phyloP scores from a whole-genome alignment of 2,888 invertebrate genomes.

The Andrena dorsata region DNA sequence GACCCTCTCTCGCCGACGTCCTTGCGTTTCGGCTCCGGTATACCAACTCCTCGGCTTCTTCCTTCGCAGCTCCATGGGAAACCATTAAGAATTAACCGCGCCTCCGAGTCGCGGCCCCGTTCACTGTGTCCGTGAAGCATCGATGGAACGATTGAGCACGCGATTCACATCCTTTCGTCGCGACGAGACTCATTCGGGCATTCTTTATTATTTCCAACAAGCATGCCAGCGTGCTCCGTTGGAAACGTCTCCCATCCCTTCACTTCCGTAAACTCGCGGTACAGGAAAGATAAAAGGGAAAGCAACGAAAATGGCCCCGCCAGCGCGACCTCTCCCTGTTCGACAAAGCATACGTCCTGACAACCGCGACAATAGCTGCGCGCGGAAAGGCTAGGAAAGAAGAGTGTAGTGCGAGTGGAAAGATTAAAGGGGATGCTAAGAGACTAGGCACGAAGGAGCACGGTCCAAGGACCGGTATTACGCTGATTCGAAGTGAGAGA shows the following conservation, averaged over 20 bases:
- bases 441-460: not conserved
- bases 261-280: not conserved
- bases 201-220: not conserved
- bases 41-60: constrained; percentile 22
- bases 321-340: not conserved
- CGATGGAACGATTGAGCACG: constrained; percentile 30
- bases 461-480: not conserved
- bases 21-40: constrained; percentile 22
- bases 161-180: constrained; percentile 11
- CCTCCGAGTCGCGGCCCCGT: not conserved
- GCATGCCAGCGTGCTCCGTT: too few species aligned
- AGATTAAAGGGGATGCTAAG: not conserved
- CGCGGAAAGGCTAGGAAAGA: constrained; percentile 21
- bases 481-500: too few species aligned
- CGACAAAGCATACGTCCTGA: not conserved
- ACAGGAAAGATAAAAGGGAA: not conserved
- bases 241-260: not conserved
- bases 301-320: not conserved
- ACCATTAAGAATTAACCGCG: constrained; percentile 41
- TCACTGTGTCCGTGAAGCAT: not conserved
- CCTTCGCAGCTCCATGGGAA: constrained; percentile 10
- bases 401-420: not conserved
- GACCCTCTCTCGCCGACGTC: constrained; percentile 49
- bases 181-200: not conserved
- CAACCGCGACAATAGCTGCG: constrained; percentile 37